Conservation (phyloP, 53 echinoderm and acorn worm species). For the Zoroaster sp. region DNA sequence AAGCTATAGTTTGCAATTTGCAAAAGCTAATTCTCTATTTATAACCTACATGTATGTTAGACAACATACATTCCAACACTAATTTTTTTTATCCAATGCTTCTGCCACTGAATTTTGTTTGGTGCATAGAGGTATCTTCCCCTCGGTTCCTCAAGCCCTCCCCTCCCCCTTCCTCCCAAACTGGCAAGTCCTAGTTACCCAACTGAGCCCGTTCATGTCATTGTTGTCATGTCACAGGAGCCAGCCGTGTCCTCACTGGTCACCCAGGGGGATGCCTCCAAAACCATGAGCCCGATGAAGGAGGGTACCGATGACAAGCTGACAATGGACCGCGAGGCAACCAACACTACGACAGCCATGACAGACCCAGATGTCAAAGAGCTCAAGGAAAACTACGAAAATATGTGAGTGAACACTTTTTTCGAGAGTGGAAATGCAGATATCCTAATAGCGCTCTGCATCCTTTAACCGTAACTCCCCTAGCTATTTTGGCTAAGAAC, state of each 20-base stretch:
- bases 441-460: background rate
- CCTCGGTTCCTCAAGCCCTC: no score
- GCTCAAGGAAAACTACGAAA: constrained; percentile 70
- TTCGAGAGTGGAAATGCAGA: no score
- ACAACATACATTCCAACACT: no score
- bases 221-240: constrained; percentile 52
- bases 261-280: constrained; percentile 68
- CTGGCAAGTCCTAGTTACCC: background rate
- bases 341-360: constrained; percentile 5
- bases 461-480: no score
- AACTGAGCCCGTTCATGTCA: background rate
- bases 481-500: no score
- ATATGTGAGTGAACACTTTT: constrained; percentile 65
- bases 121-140: background rate
- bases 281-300: constrained; percentile 36
- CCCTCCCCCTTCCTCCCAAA: background rate
- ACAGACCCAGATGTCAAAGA: constrained; percentile 57
- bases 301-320: constrained; percentile 36
- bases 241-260: constrained; percentile 79
- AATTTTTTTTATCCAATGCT: no score
- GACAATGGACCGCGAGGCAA: constrained; percentile 19
- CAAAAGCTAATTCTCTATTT: no score
- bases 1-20: no score
- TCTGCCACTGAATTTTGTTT: no score
- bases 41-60: no score